A percentile compares a stretch with the other conserved stretches of the same genome.
Evolutionary conservation across 2,113 vertebrate species (phyloP).

Genomic region (Orcinus orca): DNA sequence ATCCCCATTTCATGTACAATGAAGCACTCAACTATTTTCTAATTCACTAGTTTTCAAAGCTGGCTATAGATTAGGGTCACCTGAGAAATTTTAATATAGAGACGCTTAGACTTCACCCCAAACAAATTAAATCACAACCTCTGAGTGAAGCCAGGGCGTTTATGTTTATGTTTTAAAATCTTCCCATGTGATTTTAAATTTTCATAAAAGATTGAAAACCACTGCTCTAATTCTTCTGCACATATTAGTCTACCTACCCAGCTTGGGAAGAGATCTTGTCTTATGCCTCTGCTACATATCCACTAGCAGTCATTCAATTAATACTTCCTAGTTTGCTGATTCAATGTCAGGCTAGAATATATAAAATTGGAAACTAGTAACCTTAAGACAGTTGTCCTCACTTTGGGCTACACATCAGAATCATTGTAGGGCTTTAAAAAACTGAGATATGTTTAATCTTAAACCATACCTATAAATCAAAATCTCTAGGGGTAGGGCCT

Average conservation of each 20-base stretch:
- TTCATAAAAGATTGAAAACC: not conserved
- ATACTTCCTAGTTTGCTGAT: not conserved
- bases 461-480: not conserved
- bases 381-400: not conserved
- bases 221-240: not conserved
- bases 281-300: not conserved
- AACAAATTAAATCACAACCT: constrained; percentile 27
- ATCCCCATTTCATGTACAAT: constrained; percentile 12
- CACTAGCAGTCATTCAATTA: not conserved
- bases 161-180: not conserved
- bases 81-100: not conserved
- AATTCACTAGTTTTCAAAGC: constrained; percentile 38
- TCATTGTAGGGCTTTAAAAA: not conserved
- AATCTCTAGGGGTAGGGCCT: not conserved
- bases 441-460: not conserved
- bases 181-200: not conserved
- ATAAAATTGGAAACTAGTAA: not conserved
- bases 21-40: constrained; percentile 33
- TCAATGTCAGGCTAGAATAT: not conserved
- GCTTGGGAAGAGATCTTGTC: not conserved
- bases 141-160: not conserved
- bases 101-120: not conserved
- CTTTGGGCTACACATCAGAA: not conserved
- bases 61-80: not conserved
- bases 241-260: not conserved